These are phyloP conservation scores for Acrossocheilus fasciatus DNA, from an alignment of 2,797 vertebrate genomes.

Conservation along the genomic window DNA sequence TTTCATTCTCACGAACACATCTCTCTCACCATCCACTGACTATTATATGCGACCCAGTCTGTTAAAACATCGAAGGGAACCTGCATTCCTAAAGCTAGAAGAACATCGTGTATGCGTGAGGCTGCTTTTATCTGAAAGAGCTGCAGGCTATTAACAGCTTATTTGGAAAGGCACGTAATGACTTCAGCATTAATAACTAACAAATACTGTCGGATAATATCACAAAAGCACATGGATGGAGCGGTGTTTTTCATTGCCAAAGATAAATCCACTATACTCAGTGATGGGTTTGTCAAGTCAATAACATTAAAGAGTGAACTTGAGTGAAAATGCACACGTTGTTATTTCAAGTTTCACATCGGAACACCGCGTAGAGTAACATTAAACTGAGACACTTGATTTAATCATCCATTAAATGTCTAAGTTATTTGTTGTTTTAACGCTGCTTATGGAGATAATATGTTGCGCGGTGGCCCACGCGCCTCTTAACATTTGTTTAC, in stretches of 20 bases:
- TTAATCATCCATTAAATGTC: not conserved
- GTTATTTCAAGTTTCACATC: not conserved
- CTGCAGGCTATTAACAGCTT: not conserved
- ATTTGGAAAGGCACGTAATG: not conserved
- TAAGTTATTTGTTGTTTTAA: not conserved
- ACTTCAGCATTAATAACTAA: not conserved
- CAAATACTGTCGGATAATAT: not conserved
- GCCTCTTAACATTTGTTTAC: not conserved
- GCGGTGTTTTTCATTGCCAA: not conserved
- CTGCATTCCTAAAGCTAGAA: not conserved
- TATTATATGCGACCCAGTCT: not conserved
- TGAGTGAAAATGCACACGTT: not conserved
- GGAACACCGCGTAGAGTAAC: not conserved
- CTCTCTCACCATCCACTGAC: not conserved
- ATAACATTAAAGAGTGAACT: not conserved
- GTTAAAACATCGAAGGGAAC: not conserved
- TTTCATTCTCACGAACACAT: slow-evolving; percentile 8
- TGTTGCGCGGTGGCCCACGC: not conserved
- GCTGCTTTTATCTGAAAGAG: not conserved
- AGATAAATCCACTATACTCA: not conserved
- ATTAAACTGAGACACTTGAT: not conserved
- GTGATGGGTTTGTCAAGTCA: not conserved
- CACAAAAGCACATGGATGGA: not conserved
- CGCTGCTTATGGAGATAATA: not conserved
- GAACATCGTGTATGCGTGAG: not conserved